Evolutionary conservation across 1,140 invertebrate species (phyloP), one percentile per base, ranked within the genome.

Genomic region (Dinoponera quadriceps): DNA sequence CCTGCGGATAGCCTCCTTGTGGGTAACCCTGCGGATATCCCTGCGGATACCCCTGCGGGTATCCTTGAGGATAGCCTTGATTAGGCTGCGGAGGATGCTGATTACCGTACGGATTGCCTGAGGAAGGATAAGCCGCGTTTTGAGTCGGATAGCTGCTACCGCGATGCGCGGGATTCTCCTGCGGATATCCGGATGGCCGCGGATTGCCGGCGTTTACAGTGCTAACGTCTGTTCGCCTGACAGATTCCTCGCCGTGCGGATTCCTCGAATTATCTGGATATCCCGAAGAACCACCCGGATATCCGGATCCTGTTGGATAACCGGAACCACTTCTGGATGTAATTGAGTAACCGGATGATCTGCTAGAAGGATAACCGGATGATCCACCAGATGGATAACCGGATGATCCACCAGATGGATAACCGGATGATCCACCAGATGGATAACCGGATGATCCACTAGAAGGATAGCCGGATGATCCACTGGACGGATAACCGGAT

Each of bases 181-280:
- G 29, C 1, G 82, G 62, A 69, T 85, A 85, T 9, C 27, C 63
- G 4, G 81, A 66, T 33, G 71, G 22, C 1, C 62, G 69, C 14
- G 89, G 84, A 78, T 85, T 84, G 0, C 84, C 90, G 7, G 90
- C 71, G 38, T 91, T 91, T 5, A 90, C 86, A 1, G 71, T 44
- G 38, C n/a, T 89, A 0, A 83, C 69, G 33, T 63, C 69, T 0
- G 81, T 60, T 25, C 85, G 84, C 62, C 85, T 85, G 14, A 85
- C 22, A 59, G 85, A 77, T 73, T 85, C 33, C 57, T 85, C 49
- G 60, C 69, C 38, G 1, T 66, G 63, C 1, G 86, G 84, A 60
- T 88, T 90, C 1, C 66, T 69, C 3, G 88, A 85, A 9, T 68
- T 59, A 55, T 72, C 27, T 1, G 90, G 89, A 77, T 91, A 90